Evolutionary conservation across 2,797 vertebrate genomes (phyloP).

Genomic region (Muscicapa comitata): DNA sequence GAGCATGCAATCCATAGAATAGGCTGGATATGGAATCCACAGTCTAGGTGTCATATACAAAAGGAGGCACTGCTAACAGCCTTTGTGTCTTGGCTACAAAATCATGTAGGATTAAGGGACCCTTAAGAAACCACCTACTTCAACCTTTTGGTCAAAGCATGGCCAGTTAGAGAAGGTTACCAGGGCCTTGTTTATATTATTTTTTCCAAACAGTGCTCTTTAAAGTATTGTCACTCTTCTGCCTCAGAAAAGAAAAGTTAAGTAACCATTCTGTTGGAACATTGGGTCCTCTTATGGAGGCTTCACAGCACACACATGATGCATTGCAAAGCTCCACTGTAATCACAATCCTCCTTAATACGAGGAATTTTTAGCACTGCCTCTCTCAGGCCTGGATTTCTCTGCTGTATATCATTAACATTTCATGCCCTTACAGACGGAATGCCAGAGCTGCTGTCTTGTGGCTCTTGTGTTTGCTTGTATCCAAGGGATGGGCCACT

Average conservation of each 20-base stretch:
- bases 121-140: neutral
- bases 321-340: neutral
- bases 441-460: neutral
- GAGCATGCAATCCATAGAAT: neutral
- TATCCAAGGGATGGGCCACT: neutral
- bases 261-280: neutral
- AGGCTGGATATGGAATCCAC: neutral
- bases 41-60: fast-evolving
- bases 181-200: neutral
- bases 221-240: neutral
- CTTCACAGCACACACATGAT: neutral
- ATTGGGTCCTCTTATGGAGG: neutral
- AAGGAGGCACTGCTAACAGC: neutral
- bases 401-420: neutral
- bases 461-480: neutral
- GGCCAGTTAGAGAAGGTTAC: neutral
- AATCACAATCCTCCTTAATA: neutral
- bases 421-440: neutral
- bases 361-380: neutral
- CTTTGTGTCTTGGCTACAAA: neutral
- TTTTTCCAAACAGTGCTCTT: neutral
- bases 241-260: neutral
- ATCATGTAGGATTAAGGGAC: neutral
- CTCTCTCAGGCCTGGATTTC: neutral
- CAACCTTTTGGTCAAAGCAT: neutral